These are phyloP conservation scores for Linnaemya tessellans DNA, from an alignment of 2,888 invertebrate genomes.

Conservation along the genomic window DNA sequence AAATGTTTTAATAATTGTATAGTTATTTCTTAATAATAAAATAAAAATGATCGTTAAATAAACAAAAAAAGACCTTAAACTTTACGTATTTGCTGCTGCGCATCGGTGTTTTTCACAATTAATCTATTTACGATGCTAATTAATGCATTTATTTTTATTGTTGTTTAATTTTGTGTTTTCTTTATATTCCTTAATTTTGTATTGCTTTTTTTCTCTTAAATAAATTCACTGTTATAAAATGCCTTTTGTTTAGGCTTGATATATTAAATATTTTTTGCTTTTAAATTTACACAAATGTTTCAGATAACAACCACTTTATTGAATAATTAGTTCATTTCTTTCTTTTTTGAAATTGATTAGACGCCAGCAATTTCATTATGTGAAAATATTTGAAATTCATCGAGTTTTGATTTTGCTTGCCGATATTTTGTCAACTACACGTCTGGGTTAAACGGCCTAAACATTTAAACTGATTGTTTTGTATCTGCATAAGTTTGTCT, in stretches of 20 bases:
- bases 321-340: background rate
- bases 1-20: background rate
- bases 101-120: background rate
- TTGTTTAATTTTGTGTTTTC: background rate
- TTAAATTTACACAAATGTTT: background rate
- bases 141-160: conserved; percentile 13
- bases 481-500: conserved; percentile 38
- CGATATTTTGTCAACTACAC: conserved; percentile 46
- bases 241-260: conserved; percentile 13
- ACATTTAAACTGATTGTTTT: conserved; percentile 64
- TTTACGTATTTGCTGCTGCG: background rate
- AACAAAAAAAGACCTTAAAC: conserved; percentile 11
- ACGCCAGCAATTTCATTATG: background rate
- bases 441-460: conserved; percentile 59
- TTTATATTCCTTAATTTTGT: background rate
- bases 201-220: background rate
- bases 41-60: background rate
- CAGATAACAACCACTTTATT: conserved; percentile 9
- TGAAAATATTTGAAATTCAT: conserved; percentile 1
- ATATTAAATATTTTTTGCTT: background rate
- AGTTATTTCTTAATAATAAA: background rate
- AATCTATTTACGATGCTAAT: background rate
- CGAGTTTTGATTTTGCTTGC: background rate
- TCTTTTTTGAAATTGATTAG: background rate
- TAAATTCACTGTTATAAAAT: background rate